A percentile compares a stretch with the other conserved stretches of the same genome.
phyloP scores from a whole-genome alignment of 2,797 vertebrate species.

The Thripadectes ignobilis region DNA sequence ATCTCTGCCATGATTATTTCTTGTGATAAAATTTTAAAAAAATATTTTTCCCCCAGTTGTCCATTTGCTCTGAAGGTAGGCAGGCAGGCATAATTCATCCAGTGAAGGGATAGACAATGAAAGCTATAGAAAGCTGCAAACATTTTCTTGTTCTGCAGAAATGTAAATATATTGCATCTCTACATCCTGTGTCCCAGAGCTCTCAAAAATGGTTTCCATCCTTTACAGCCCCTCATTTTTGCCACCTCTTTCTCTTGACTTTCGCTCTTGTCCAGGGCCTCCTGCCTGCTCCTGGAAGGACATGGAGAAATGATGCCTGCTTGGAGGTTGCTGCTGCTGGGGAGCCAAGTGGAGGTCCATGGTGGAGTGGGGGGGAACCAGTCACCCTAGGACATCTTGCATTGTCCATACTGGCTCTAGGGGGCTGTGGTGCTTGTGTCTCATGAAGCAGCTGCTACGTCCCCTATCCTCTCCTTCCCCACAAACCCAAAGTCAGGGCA shows the following conservation, averaged over 20 bases:
- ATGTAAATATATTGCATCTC: background rate
- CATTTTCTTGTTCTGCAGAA: background rate
- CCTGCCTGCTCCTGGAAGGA: background rate
- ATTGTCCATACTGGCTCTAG: rapidly evolving
- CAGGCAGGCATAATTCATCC: background rate
- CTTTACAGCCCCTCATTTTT: background rate
- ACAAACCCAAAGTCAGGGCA: rapidly evolving
- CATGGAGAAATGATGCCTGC: background rate
- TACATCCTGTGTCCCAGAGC: background rate
- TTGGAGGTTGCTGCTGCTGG: background rate
- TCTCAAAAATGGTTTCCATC: background rate
- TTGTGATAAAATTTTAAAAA: background rate
- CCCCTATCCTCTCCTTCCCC: background rate
- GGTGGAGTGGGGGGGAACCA: no score
- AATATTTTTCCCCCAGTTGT: background rate
- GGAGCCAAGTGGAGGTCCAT: background rate
- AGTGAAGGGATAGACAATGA: background rate
- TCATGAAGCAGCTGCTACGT: rapidly evolving
- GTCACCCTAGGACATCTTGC: background rate
- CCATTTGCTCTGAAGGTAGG: background rate
- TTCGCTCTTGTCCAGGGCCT: background rate
- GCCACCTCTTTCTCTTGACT: background rate
- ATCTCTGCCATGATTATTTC: background rate
- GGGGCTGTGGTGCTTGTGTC: background rate
- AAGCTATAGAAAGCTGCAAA: background rate